Evolutionary conservation across 1,140 invertebrate species (phyloP), one percentile per base, ranked within the genome.

Genomic region (Cydia amplana): DNA sequence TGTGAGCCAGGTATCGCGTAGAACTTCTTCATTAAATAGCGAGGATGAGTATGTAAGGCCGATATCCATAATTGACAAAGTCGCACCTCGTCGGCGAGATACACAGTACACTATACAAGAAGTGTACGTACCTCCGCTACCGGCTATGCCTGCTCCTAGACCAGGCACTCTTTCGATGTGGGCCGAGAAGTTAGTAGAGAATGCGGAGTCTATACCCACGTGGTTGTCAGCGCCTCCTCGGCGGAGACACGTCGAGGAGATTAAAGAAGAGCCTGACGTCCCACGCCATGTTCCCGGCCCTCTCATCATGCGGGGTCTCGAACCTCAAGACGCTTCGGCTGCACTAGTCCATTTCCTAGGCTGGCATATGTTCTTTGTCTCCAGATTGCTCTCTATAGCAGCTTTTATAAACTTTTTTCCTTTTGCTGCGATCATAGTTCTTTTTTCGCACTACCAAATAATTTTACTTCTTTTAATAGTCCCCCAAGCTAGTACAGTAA

Each of bases 331-430:
- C 82, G 93, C 94, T 3, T 93, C 95, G 0, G 95, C 95, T 10
- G 94, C 94, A 76, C 88, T 95, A 7, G 87, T 96, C 10, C 93
- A 95, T 12, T 96, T 95, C 81, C 86, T 95, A 14, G 96, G 95
- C 83, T 96, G 96, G 96, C 95, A 96, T 64, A 90, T 94, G 20
- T 96, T 96, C 80, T 94, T 97, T 32, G 81, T 95, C 4, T 93
- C 95, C 16, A 93, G 96, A 46, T 91, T 96, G 85, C 90, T 96
- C 14, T 93, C 95, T n/a, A 94, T 96, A 43, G 93, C 94, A 9
- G 93, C 94, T 0, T 96, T 96, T 82, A 95, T 94, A n/a, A 94
- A 95, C 77, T 96, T 96, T 83, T 96, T 95, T 85, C 93, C 95
- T 0, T 78, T 91, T 7, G 90, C 94, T 65, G 94, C 95, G n/a